Conservation (phyloP, 2,888 invertebrate genomes). For the Chrysolina oricalcia region DNA sequence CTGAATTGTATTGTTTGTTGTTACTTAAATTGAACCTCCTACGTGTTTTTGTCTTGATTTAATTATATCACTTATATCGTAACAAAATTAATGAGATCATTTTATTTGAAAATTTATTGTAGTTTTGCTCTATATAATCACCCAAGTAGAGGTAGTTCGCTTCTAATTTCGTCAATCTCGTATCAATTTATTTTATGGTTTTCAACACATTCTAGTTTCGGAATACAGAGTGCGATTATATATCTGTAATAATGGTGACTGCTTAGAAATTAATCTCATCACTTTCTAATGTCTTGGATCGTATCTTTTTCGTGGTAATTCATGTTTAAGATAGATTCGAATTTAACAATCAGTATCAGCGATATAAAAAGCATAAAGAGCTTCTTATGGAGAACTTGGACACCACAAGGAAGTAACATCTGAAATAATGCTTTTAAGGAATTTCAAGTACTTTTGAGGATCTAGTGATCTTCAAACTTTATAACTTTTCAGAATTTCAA, state of each 20-base stretch:
- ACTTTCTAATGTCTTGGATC: neutral
- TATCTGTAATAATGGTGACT: neutral
- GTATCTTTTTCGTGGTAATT: neutral
- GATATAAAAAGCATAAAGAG: too few relatives aligned
- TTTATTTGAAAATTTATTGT: constrained; percentile 18
- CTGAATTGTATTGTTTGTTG: constrained; percentile 1
- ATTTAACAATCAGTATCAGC: too few relatives aligned
- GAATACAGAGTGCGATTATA: neutral
- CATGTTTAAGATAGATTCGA: too few relatives aligned
- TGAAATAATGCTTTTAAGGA: too few relatives aligned
- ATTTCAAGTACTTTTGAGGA: too few relatives aligned
- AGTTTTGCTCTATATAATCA: constrained; percentile 15
- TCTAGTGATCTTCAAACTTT: too few relatives aligned
- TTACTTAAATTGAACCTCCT: neutral
- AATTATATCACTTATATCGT: constrained; percentile 11
- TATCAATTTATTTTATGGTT: neutral
- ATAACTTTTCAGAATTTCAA: too few relatives aligned
- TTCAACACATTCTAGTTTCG: neutral
- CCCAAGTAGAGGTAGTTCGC: constrained; percentile 6
- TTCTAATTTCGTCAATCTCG: constrained; percentile 3
- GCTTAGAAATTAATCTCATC: neutral
- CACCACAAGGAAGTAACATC: too few relatives aligned
- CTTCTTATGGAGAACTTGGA: too few relatives aligned
- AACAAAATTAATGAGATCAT: constrained; percentile 16
- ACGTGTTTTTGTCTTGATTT: neutral